Percentiles rank a stretch among this genome's conserved stretches.
Evolutionary conservation across 2,113 vertebrate species (phyloP).

Genomic region (Arenaria interpres): DNA sequence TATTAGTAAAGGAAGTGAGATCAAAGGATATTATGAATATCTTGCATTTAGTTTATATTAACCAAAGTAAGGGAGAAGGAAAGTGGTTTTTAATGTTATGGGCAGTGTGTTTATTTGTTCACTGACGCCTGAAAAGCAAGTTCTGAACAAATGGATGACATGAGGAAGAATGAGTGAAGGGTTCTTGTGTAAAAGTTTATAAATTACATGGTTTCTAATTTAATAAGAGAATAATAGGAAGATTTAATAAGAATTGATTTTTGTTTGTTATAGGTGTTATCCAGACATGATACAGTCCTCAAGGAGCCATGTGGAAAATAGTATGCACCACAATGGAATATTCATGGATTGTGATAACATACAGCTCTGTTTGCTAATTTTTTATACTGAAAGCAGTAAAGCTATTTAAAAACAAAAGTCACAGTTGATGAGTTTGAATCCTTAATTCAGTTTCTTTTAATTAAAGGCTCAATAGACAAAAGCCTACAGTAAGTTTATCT

Average conservation of each 20-base stretch:
- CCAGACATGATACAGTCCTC: neutral
- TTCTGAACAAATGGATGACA: neutral
- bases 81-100: neutral
- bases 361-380: slow-evolving; percentile 5
- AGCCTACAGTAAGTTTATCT: slow-evolving; percentile 50
- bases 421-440: slow-evolving; percentile 36
- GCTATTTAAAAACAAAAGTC: slow-evolving; percentile 39
- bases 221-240: neutral
- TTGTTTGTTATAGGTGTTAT: neutral
- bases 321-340: neutral
- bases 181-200: neutral
- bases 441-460: slow-evolving; percentile 56
- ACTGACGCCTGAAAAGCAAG: neutral
- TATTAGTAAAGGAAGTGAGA: neutral
- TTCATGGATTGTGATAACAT: slow-evolving; percentile 20
- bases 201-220: slow-evolving; percentile 2
- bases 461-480: slow-evolving; percentile 61
- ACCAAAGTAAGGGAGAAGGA: neutral
- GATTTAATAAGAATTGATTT: neutral
- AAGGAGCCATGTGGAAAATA: neutral
- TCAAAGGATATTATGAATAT: neutral
- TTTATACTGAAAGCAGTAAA: slow-evolving; percentile 15
- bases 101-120: neutral
- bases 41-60: neutral
- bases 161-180: neutral